Evolutionary conservation across 2,113 vertebrate genomes (phyloP).

Genomic region (Petromus typicus): DNA sequence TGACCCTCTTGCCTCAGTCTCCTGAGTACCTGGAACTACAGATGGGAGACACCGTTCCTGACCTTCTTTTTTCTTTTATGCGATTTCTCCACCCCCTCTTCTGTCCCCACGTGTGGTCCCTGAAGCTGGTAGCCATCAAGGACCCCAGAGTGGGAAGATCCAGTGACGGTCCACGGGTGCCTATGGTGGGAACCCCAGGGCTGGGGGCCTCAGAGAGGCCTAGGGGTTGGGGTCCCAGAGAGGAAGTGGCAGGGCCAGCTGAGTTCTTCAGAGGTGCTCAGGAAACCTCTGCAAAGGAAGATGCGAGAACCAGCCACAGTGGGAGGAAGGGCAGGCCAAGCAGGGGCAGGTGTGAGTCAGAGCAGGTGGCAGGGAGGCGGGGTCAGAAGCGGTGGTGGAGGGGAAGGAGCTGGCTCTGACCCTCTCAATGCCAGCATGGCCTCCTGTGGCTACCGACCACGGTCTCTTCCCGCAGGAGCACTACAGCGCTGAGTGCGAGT

Average conservation of each 20-base stretch:
- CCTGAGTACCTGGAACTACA: neutral
- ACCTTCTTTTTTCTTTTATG: neutral
- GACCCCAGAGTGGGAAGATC: neutral
- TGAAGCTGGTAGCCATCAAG: accelerated
- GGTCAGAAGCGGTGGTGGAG: neutral
- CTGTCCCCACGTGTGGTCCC: no score
- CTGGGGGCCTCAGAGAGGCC: accelerated
- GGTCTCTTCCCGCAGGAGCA: constrained; percentile 87
- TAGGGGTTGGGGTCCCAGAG: neutral
- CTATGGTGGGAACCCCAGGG: neutral
- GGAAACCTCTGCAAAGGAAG: neutral
- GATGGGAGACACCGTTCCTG: neutral
- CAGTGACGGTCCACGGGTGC: neutral
- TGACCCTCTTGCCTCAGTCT: neutral
- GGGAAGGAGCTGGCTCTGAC: neutral
- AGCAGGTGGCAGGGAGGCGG: neutral
- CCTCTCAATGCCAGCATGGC: accelerated
- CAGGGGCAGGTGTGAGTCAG: neutral
- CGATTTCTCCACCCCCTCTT: neutral
- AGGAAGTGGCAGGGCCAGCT: neutral
- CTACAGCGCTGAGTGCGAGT: constrained; percentile 96
- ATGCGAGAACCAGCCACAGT: neutral
- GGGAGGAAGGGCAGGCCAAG: neutral
- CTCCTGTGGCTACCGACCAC: neutral
- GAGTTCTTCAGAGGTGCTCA: no score